Conservation (phyloP, 2,113 vertebrate genomes). For the Pelobates fuscus region DNA sequence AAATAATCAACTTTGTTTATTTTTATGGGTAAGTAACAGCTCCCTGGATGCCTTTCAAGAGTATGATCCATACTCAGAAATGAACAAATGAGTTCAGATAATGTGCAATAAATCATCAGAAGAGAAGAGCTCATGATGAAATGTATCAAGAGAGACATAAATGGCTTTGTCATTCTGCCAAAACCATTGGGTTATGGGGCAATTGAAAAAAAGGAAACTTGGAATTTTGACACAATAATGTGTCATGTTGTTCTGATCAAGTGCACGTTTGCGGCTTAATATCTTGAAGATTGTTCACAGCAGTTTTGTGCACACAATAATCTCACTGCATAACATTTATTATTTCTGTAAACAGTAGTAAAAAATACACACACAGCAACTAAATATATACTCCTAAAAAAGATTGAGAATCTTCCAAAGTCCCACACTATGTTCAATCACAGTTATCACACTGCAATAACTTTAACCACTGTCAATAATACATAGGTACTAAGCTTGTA, state of each 20-base stretch:
- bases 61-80: background rate
- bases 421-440: background rate
- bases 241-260: constrained; percentile 7
- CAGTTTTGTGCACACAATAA: background rate
- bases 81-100: constrained; percentile 14
- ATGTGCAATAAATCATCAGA: constrained; percentile 10
- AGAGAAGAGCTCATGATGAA: background rate
- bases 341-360: background rate
- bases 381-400: background rate
- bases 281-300: background rate
- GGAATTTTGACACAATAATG: constrained; percentile 2
- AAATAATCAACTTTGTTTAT: constrained; percentile 24
- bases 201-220: background rate
- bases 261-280: background rate
- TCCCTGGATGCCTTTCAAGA: constrained; percentile 8
- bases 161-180: constrained; percentile 2
- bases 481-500: too few species aligned
- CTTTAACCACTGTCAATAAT: too few species aligned
- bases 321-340: background rate
- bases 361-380: background rate
- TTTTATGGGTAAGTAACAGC: constrained; percentile 12
- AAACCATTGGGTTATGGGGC: constrained; percentile 3
- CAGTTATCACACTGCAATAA: too few species aligned
- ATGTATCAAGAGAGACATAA: constrained; percentile 2
- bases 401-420: background rate